Base-by-base conservation (phyloP, 2,888 invertebrate species). In the Meliscaeva auricollis region DNA sequence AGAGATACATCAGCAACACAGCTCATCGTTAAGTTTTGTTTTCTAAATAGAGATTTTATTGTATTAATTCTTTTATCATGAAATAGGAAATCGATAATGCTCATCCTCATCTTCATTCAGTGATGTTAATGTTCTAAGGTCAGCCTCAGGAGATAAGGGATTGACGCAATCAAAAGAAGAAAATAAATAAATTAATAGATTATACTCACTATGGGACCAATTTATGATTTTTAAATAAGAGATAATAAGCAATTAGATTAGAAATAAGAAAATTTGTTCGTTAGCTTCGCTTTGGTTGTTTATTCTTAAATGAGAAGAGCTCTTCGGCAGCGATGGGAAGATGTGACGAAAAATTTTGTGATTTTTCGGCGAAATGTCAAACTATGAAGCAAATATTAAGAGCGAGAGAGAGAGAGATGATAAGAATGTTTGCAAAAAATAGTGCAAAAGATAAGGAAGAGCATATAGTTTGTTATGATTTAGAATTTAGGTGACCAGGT, bases 91-190 rank as follows among this genome's bases (percentile, higher is more conserved):
- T 60, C 60, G 41, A 60, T 60, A 30, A 13, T 50, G 2, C 6
- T 26, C 6, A 26, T 50, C 50, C 50, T n/a, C 54, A 3, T 17
- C 26, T 3, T 26, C 26, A 26, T 26, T 32, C 2, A 35, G 5
- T 56, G 13, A 17, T 17, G 15, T 6, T 50, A 13, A 15, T 20
- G 11, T 17, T 38, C 7, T 17, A 11, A 62, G 68, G 75, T 80
- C 73, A 46, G 9, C 1, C n/a, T 52, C 15, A 11, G 26, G 13
- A 69, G 80, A 75, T 68, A 66, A 62, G 15, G 5, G 3, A 56
- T 8, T 72, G 78, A 78, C 64, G 72, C 78, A 73, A n/a, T 1
- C 20, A 22, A 13, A 20, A 20, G 17, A 35, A 15, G 1, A 35
- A 17, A 38, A 8, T 2, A 17, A 35, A 22, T 2, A 44, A 3